A percentile compares a stretch with the other conserved stretches of the same genome.
These are phyloP conservation scores for Allygus modestus DNA, from an alignment of 2,888 invertebrate genomes.

Conservation along the genomic window DNA sequence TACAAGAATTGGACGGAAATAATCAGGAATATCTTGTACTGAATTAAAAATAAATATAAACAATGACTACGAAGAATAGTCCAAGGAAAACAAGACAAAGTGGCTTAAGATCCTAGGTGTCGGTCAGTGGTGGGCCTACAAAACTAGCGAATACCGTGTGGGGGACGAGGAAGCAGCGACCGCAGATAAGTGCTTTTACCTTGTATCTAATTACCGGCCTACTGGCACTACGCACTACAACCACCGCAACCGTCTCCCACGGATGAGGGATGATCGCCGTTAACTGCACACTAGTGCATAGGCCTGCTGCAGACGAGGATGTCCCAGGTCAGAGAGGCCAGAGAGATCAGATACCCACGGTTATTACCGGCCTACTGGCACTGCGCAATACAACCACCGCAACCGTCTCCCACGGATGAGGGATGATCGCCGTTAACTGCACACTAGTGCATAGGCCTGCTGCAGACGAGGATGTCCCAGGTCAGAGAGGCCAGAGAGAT, in stretches of 20 bases:
- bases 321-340: not conserved
- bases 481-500: not conserved
- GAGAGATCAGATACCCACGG: too few relatives aligned
- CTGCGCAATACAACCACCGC: not conserved
- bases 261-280: not conserved
- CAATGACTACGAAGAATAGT: too few relatives aligned
- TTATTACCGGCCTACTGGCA: not conserved
- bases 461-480: not conserved
- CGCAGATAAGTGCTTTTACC: not conserved
- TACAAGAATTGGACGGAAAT: too few relatives aligned
- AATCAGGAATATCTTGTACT: too few relatives aligned
- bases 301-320: not conserved
- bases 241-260: slow-evolving; percentile 13
- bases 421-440: not conserved
- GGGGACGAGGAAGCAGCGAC: not conserved
- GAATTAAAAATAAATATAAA: too few relatives aligned
- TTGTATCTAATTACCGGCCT: not conserved
- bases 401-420: not conserved
- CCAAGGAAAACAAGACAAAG: too few relatives aligned
- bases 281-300: not conserved
- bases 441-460: too few relatives aligned
- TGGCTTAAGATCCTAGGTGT: too few relatives aligned
- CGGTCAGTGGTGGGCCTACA: too few relatives aligned
- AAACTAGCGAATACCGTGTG: too few relatives aligned
- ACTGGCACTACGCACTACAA: not conserved